phyloP scores from a whole-genome alignment of 2,113 vertebrate genomes.

The Tachuris rubrigastra region DNA sequence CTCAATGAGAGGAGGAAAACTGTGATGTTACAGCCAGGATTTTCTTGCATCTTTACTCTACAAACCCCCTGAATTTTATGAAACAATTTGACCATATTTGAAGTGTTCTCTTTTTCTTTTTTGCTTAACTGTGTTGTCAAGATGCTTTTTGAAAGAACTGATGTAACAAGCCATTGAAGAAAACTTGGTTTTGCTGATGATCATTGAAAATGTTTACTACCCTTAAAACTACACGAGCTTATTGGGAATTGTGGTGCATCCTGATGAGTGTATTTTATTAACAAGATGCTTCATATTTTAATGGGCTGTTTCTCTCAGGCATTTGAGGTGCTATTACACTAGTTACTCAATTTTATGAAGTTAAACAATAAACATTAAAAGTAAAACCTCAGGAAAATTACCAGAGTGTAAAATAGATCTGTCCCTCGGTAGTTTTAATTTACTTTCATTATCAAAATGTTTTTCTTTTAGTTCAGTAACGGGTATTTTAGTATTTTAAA shows the following conservation, averaged over 20 bases:
- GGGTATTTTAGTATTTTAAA: not conserved
- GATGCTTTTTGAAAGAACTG: not conserved
- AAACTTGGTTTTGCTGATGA: not conserved
- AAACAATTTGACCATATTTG: not conserved
- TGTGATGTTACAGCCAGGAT: accelerated
- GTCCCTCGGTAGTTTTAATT: constrained; percentile 25
- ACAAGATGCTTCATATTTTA: constrained; percentile 48
- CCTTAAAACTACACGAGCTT: not conserved
- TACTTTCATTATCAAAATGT: not conserved
- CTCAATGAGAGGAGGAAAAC: not conserved
- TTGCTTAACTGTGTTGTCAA: not conserved
- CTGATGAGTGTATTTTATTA: constrained; percentile 43
- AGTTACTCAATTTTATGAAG: constrained; percentile 63
- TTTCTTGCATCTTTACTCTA: not conserved
- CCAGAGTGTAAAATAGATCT: constrained; percentile 22
- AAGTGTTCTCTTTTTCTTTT: not conserved
- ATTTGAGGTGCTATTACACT: constrained; percentile 17
- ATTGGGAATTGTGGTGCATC: not conserved
- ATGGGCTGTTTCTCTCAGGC: not conserved
- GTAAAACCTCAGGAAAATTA: constrained; percentile 36
- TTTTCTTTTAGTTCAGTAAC: not conserved
- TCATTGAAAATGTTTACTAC: not conserved
- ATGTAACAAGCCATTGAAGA: not conserved
- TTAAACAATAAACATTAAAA: constrained; percentile 63
- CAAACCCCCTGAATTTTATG: not conserved